Percentiles rank a stretch among this genome's conserved stretches.
These are phyloP conservation scores for Drosophila ambigua DNA, from an alignment of 1,140 invertebrate genomes.

Conservation along the genomic window DNA sequence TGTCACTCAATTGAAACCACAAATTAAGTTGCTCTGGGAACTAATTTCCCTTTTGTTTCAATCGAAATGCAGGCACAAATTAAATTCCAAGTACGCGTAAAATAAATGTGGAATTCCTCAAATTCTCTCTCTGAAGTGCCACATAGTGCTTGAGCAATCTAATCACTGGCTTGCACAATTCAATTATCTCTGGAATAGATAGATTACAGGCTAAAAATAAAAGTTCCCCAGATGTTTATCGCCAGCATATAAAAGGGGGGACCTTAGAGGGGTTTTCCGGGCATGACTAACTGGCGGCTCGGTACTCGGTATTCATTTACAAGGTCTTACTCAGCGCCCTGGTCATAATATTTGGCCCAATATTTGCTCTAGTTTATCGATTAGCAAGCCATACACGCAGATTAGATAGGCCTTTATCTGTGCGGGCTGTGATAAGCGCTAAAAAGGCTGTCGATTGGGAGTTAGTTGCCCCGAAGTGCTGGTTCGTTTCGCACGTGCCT, in stretches of 20 bases:
- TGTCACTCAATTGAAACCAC: too few relatives aligned
- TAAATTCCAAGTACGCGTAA: too few relatives aligned
- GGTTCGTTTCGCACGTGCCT: slow-evolving; percentile 16
- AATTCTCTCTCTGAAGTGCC: slow-evolving; percentile 13
- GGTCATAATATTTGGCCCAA: slow-evolving; percentile 32
- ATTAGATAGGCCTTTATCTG: slow-evolving; percentile 52
- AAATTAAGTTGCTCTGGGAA: too few relatives aligned
- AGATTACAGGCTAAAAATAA: not conserved
- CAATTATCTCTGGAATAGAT: not conserved
- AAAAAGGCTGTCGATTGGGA: not conserved
- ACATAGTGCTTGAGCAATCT: not conserved
- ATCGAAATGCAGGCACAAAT: not conserved
- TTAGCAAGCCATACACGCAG: slow-evolving; percentile 29
- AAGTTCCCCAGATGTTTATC: slow-evolving; percentile 20
- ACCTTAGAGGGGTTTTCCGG: slow-evolving; percentile 40
- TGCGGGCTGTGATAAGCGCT: slow-evolving; percentile 30
- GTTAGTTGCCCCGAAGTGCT: slow-evolving; percentile 35
- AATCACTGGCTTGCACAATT: not conserved
- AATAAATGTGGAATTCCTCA: not conserved
- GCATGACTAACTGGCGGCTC: slow-evolving; percentile 20
- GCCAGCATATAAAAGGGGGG: too few relatives aligned
- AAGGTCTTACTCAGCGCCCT: slow-evolving; percentile 35
- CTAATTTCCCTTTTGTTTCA: not conserved
- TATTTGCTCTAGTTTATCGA: slow-evolving; percentile 32
- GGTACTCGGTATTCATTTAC: slow-evolving; percentile 9